These are phyloP conservation scores for Diadegma fenestrale DNA, from an alignment of 2,888 invertebrate species.

Conservation along the genomic window DNA sequence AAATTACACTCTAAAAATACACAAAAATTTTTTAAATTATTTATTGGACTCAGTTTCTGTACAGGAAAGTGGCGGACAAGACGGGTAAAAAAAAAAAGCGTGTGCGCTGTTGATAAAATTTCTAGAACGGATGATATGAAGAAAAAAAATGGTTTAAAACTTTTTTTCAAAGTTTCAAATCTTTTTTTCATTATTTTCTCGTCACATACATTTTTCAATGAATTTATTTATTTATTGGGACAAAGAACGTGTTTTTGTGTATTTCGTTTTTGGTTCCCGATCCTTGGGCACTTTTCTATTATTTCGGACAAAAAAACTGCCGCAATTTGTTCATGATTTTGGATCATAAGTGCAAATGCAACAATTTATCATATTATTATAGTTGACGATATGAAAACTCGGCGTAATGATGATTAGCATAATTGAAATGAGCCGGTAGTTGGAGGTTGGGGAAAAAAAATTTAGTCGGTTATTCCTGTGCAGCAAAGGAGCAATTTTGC, in stretches of 20 bases:
- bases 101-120: no score
- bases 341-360: not conserved
- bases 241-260: not conserved
- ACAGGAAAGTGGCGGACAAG: no score
- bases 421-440: slow-evolving; percentile 1
- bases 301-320: not conserved
- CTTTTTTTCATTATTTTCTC: not conserved
- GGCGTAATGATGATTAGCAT: slow-evolving; percentile 1
- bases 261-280: no score
- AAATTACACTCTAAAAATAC: no score
- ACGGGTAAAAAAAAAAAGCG: no score
- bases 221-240: not conserved
- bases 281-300: no score
- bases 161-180: not conserved
- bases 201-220: not conserved
- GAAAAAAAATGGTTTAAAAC: no score
- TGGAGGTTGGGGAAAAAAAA: not conserved
- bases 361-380: not conserved
- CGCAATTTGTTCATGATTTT: not conserved
- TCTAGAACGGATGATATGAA: no score
- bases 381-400: not conserved
- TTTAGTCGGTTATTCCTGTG: slow-evolving; percentile 58
- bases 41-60: no score
- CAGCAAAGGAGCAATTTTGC: slow-evolving; percentile 52
- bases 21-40: no score